Base-by-base conservation (phyloP, 2,888 invertebrate genomes). In the Azorinus chamasolen region DNA sequence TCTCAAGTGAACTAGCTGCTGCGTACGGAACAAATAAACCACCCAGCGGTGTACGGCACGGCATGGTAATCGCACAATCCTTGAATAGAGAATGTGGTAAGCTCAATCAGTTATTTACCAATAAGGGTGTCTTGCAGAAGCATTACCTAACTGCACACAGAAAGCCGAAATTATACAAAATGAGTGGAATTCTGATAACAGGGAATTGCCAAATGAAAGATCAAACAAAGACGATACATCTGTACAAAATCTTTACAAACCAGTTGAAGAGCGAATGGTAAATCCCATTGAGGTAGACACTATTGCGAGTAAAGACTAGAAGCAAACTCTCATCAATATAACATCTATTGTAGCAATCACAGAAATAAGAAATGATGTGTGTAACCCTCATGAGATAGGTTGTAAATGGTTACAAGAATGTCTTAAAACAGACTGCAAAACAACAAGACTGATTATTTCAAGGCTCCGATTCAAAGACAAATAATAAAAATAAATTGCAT, bases 11-110 rank as follows among this genome's bases (percentile, higher is more conserved):
- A 27, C 43, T 43, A 5, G n/a, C 55, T 45, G 51, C 41, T 22
- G 41, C 43, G 22, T 46, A 64, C 18, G 18, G 55, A n/a, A 45
- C 27, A 25, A 18, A n/a, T 48, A 57, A 58, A 16, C 58, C 71
- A 51, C 65, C 65, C 50, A 50, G 50, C 43, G 64, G 46, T n/a
- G 64, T 65, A 12, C 57, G 71, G 58, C 58, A 71, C 41, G 57
- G 65, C 32, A 57, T 65, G 71, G 71, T 41, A 10, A 48, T 71
- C 16, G 51, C 55, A 25, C 70, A 70, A 37, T 45, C 55, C 3
- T 24, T 63, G 10, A 71, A 58, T 51, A 58, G 51, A 50, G 70
- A 70, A 22, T 71, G 64, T 64, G 64, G 64, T 6, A 65, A 64
- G 24, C 51, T 32, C 27, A 16, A 53, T 39, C 63, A 58, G 12